Percentiles rank a stretch among this genome's conserved stretches.
Evolutionary conservation across 2,888 invertebrate species (phyloP).

Genomic region (Pandemis cinnamomeana): DNA sequence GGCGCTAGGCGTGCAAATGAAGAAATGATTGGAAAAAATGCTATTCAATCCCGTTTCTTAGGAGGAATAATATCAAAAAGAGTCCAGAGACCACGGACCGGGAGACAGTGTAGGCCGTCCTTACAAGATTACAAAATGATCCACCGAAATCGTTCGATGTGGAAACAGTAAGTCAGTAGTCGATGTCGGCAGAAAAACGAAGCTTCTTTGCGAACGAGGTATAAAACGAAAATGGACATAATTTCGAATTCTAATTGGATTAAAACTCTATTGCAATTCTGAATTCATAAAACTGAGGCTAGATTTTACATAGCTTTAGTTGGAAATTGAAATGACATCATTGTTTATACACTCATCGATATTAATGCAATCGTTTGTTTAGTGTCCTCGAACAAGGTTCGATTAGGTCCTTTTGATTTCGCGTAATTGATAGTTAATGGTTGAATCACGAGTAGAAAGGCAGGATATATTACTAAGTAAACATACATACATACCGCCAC

Average conservation of each 20-base stretch:
- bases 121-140: too few species aligned
- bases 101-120: too few species aligned
- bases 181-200: too few species aligned
- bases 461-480: neutral
- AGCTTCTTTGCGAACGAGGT: too few species aligned
- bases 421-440: too few species aligned
- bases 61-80: neutral
- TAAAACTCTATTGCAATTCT: too few species aligned
- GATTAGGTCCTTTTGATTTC: neutral
- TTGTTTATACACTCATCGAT: neutral
- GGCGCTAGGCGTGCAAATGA: neutral
- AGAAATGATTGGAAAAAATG: neutral
- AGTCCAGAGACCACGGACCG: neutral
- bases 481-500: too few species aligned
- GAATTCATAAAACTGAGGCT: too few species aligned
- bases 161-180: too few species aligned
- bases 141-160: too few species aligned
- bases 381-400: neutral
- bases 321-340: neutral
- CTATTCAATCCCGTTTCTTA: neutral
- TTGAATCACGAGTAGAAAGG: neutral
- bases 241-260: too few species aligned
- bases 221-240: too few species aligned
- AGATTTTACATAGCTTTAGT: neutral
- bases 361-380: neutral